A percentile compares a stretch with the other conserved stretches of the same genome.
These are phyloP conservation scores for Danio choprae DNA, from an alignment of 2,797 vertebrate species.

Conservation along the genomic window DNA sequence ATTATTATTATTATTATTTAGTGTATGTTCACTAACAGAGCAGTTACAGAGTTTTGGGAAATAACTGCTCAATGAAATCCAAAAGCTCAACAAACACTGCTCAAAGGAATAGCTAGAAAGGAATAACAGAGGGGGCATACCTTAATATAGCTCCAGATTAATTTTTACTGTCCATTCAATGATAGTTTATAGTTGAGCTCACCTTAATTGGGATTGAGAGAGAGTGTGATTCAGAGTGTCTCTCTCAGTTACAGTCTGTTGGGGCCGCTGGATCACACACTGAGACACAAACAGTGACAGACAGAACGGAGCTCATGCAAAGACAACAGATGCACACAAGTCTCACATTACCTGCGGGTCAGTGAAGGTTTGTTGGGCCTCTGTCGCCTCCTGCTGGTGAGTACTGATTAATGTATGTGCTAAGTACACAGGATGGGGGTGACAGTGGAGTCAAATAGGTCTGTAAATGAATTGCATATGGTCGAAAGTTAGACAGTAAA, in stretches of 20 bases:
- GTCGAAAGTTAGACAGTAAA: too few relatives aligned
- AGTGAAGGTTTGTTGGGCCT: constrained; percentile 40
- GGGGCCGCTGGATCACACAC: constrained; percentile 30
- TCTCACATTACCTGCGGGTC: constrained; percentile 22
- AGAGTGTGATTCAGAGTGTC: constrained; percentile 18
- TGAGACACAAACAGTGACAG: constrained; percentile 25
- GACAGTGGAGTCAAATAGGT: neutral
- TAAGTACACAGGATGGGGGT: neutral
- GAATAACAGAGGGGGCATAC: neutral
- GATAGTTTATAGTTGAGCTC: neutral
- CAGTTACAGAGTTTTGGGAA: too few relatives aligned
- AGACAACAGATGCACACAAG: constrained; percentile 30
- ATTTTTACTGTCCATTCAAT: too few relatives aligned
- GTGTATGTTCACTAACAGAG: too few relatives aligned
- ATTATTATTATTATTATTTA: too few relatives aligned
- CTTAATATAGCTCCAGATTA: neutral
- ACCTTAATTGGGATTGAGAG: neutral
- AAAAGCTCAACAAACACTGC: too few relatives aligned
- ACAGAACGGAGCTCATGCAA: constrained; percentile 40
- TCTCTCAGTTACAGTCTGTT: constrained; percentile 43
- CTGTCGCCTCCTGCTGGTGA: constrained; percentile 64
- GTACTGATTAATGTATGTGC: neutral
- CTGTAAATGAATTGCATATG: neutral
- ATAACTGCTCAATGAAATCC: too few relatives aligned
- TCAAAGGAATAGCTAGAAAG: too few relatives aligned